Percentiles rank a stretch among this genome's conserved stretches.
Evolutionary conservation across 2,113 vertebrate genomes (phyloP).

Genomic region (Rutilus rutilus): DNA sequence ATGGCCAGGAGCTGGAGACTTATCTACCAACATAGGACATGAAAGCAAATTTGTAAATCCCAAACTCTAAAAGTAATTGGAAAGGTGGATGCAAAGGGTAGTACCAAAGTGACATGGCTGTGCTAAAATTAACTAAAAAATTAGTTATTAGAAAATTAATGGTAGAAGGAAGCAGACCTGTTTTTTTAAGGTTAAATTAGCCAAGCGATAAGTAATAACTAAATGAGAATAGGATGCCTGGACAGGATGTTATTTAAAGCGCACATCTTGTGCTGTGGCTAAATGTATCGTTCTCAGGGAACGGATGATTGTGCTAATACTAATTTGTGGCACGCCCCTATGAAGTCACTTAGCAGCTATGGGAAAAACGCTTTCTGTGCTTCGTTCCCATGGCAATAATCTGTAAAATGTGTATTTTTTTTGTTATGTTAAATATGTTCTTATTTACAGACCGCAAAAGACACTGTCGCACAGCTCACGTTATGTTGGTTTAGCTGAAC

Average conservation of each 20-base stretch:
- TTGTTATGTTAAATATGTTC: not conserved
- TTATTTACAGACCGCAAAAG: not conserved
- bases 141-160: slow-evolving; percentile 62
- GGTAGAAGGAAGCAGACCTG: slow-evolving; percentile 31
- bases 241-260: slow-evolving; percentile 36
- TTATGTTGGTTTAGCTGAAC: slow-evolving; percentile 12
- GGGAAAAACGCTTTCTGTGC: not conserved
- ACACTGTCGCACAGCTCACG: not conserved
- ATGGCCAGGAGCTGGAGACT: slow-evolving; percentile 74
- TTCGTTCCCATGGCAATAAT: not conserved
- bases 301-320: not conserved
- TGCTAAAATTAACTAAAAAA: slow-evolving; percentile 65
- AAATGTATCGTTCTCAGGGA: slow-evolving; percentile 5
- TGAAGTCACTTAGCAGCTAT: not conserved
- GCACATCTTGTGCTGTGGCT: not conserved
- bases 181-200: slow-evolving; percentile 23
- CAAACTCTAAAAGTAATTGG: slow-evolving; percentile 93
- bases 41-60: slow-evolving; percentile 80
- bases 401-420: not conserved
- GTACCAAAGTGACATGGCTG: slow-evolving; percentile 71
- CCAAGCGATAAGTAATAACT: slow-evolving; percentile 19
- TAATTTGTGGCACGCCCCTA: slow-evolving; percentile 9
- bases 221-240: slow-evolving; percentile 40
- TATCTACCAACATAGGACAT: slow-evolving; percentile 77
- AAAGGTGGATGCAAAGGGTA: slow-evolving; percentile 77